Conservation (phyloP, 2,888 invertebrate species). For the Chaetoderma sp. region DNA sequence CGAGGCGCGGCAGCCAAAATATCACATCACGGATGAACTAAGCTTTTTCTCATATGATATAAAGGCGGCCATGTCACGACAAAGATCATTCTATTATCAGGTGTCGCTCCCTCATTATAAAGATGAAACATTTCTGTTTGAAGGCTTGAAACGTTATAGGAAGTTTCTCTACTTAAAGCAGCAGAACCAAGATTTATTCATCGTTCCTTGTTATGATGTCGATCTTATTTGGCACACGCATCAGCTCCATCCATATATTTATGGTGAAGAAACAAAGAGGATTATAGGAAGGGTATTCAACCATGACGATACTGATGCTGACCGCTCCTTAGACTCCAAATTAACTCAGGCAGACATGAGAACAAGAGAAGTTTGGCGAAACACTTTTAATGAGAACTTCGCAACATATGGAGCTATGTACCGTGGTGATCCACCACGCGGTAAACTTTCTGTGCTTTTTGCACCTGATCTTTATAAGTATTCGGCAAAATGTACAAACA, state of each 20-base stretch:
- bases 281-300: slow-evolving; percentile 67
- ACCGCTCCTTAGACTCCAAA: slow-evolving; percentile 68
- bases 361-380: slow-evolving; percentile 69
- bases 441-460: slow-evolving; percentile 65
- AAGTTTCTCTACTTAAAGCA: slow-evolving; percentile 70
- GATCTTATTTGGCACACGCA: slow-evolving; percentile 72
- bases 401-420: slow-evolving; percentile 71
- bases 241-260: slow-evolving; percentile 68
- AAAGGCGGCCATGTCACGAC: slow-evolving; percentile 67
- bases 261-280: slow-evolving; percentile 59
- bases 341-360: slow-evolving; percentile 67
- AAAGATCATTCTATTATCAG: slow-evolving; percentile 71
- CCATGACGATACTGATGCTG: slow-evolving; percentile 71
- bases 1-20: background rate
- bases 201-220: slow-evolving; percentile 72
- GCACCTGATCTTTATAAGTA: slow-evolving; percentile 54
- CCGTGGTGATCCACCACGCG: slow-evolving; percentile 69
- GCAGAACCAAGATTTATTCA: slow-evolving; percentile 68
- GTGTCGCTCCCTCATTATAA: slow-evolving; percentile 71
- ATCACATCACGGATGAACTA: background rate
- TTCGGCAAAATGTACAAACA: too few relatives aligned
- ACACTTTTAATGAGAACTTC: slow-evolving; percentile 68
- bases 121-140: slow-evolving; percentile 68
- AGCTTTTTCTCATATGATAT: slow-evolving; percentile 65
- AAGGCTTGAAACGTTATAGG: slow-evolving; percentile 68